A percentile compares a stretch with the other conserved stretches of the same genome.
These are phyloP conservation scores for Calameuta pallipes DNA, from an alignment of 2,888 invertebrate species.

Conservation along the genomic window DNA sequence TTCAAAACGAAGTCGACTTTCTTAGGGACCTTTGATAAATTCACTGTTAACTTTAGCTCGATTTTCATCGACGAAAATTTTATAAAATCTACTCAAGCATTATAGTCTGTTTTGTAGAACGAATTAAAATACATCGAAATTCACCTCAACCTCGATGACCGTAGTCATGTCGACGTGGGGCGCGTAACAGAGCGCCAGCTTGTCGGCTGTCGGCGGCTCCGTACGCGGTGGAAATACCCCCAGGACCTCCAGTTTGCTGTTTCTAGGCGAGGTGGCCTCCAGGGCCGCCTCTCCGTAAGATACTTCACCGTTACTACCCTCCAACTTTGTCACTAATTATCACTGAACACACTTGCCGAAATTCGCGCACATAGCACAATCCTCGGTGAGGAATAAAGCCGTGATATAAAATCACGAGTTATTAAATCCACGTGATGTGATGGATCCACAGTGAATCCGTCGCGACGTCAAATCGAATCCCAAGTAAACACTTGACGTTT, in stretches of 20 bases:
- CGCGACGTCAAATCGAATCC: background rate
- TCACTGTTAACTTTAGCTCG: background rate
- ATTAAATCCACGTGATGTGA: background rate
- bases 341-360: constrained; percentile 8
- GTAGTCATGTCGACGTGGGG: constrained; percentile 82
- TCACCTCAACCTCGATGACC: constrained; percentile 81
- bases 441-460: background rate
- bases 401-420: background rate
- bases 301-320: constrained; percentile 32
- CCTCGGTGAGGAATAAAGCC: background rate
- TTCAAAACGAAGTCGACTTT: background rate
- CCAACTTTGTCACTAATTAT: constrained; percentile 25
- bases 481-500: background rate
- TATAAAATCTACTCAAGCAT: background rate
- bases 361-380: constrained; percentile 6
- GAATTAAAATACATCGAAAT: background rate
- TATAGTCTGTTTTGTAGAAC: background rate
- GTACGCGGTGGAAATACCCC: constrained; percentile 65
- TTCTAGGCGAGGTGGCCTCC: constrained; percentile 35
- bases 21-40: background rate
- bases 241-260: constrained; percentile 62
- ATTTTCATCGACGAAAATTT: background rate
- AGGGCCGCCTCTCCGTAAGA: constrained; percentile 34
- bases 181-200: constrained; percentile 72
- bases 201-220: constrained; percentile 66